A percentile compares a stretch with the other conserved stretches of the same genome.
These are phyloP conservation scores for Drosophila bifasciata DNA, from an alignment of 1,140 invertebrate genomes.

Conservation along the genomic window DNA sequence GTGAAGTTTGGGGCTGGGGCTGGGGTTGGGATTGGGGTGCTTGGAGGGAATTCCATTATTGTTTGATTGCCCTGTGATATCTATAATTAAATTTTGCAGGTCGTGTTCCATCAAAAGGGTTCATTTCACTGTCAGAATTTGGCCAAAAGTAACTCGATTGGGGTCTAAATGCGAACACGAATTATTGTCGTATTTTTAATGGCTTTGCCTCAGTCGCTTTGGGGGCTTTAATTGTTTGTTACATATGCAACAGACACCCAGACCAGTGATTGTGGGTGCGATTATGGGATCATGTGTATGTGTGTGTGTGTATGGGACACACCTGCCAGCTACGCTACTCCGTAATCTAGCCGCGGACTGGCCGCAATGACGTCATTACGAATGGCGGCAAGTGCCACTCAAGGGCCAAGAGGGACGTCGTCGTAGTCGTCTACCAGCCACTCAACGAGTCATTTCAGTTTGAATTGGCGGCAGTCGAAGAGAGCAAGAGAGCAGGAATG, in stretches of 20 bases:
- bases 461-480: slow-evolving; percentile 42
- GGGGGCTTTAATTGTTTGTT: slow-evolving; percentile 39
- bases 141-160: slow-evolving; percentile 16
- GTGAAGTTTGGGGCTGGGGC: not conserved
- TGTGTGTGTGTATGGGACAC: slow-evolving; percentile 8
- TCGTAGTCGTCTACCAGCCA: slow-evolving; percentile 28
- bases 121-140: slow-evolving; percentile 2
- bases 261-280: not conserved
- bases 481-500: too few species aligned
- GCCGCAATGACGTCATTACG: slow-evolving; percentile 76
- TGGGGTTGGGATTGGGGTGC: too few species aligned
- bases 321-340: slow-evolving; percentile 22
- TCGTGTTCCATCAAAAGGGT: not conserved
- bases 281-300: slow-evolving; percentile 7
- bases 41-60: slow-evolving; percentile 37
- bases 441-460: slow-evolving; percentile 54
- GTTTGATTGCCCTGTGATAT: slow-evolving; percentile 14
- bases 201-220: slow-evolving; percentile 1
- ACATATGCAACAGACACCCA: slow-evolving; percentile 53
- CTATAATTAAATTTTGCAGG: slow-evolving; percentile 41
- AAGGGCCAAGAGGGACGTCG: slow-evolving; percentile 24
- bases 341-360: slow-evolving; percentile 30
- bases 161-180: slow-evolving; percentile 11
- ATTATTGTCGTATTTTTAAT: not conserved
- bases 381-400: slow-evolving; percentile 66